A percentile compares a stretch with the other conserved stretches of the same genome.
These are phyloP conservation scores for Dendrocincla tyrannina DNA, from an alignment of 2,797 vertebrate genomes.

Conservation along the genomic window DNA sequence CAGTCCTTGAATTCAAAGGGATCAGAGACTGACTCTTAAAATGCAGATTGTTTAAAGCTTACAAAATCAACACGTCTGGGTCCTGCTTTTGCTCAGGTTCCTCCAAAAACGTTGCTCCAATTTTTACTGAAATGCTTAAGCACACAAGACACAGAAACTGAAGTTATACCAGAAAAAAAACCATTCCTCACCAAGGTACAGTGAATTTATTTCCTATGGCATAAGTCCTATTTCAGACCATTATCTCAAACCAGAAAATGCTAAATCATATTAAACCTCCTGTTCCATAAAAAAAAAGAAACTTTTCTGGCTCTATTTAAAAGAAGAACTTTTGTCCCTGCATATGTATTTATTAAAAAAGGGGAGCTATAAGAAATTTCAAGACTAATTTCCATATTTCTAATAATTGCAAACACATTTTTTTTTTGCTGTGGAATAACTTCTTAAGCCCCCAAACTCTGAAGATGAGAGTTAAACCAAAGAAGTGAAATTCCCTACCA, in stretches of 20 bases:
- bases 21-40: not conserved
- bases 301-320: not conserved
- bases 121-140: not conserved
- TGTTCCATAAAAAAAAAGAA: not conserved
- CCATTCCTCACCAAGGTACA: not conserved
- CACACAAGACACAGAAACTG: not conserved
- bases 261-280: not conserved
- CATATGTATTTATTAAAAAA: not conserved
- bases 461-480: not conserved
- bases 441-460: not conserved
- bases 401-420: not conserved
- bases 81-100: not conserved
- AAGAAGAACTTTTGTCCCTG: not conserved
- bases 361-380: not conserved
- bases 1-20: not conserved
- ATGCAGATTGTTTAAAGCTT: not conserved
- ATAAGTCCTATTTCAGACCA: not conserved
- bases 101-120: not conserved
- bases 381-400: not conserved
- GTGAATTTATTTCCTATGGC: not conserved
- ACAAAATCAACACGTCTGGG: slow-evolving; percentile 15
- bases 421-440: not conserved
- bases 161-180: no score
- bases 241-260: not conserved
- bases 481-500: slow-evolving; percentile 20